Base-by-base conservation (phyloP, 2,888 invertebrate genomes). In the Rhagonycha lutea region DNA sequence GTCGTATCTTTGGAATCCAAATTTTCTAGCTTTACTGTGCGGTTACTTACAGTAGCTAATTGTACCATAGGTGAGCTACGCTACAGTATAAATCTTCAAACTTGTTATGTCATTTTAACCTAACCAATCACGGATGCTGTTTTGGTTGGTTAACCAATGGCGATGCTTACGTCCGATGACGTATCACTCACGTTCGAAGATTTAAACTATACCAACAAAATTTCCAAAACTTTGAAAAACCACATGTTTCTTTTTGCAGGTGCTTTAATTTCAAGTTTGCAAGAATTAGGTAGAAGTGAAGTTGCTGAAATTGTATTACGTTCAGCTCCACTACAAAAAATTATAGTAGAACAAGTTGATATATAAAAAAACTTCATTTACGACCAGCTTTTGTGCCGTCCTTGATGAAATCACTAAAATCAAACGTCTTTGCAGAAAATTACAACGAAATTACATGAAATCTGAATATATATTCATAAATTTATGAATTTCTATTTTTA, bases 261-360 rank as follows among this genome's bases (percentile, higher is more conserved):
- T 67, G 87, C 88, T 68, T 87, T 93, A 71, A 89, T 92, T 70
- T 83, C 86, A 62, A 91, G 90, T 82, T 88, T 93, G 81, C 87
- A 88, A 78, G 91, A 91, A 80, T 87, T 93, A 81, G 91, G 91
- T 70, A 88, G 93, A 61, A 86, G 87, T 68, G 92, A 93, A 85
- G 92, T 90, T 0, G 90, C 90, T 3, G 90, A 91, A 77, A 88
- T 90, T n/a, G 86, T 92, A 14, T 87, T 91, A 78, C 88, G 90
- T 62, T 89, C 90, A 14, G 89, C 90, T 32, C 91, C 91, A 11
- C 84, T 90, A n/a, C 69, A 75, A 4, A 75, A 78, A 71, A 75
- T 78, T 24, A 65, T 73, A 70, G 78, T 73, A 70, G 78, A 75
- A 68, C 70, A 68, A 29, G 75, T 75, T 61, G 69, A 14, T 26